Evolutionary conservation across 1,140 invertebrate species (phyloP), one percentile per base, ranked within the genome.

Genomic region (Philopotamus ludificatus): DNA sequence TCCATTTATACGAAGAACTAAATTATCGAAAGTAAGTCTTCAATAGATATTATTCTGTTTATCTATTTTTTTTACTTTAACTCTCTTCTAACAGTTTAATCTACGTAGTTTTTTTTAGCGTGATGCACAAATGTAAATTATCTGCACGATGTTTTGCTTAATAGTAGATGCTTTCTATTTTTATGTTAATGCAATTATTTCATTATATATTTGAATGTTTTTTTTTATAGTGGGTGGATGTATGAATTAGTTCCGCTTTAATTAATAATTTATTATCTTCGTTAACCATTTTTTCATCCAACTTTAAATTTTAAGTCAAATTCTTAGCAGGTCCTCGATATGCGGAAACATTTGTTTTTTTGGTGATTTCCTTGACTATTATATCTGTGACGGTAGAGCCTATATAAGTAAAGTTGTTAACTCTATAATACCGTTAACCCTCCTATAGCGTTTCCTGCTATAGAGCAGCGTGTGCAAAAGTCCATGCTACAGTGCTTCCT

Each of bases 11-110:
- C 21, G 63, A 65, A 51, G 67, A 69, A 55, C 9, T 69, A 16
- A 63, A 69, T 25, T 69, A 69, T 54, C 53, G 63, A 65, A 65
- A 22, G 67, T 69, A 54, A 61, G 62, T 57, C 9, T 22, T 44
- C 9, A 26, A 45, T 45, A 26, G 12, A 39, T 15, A 10, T 12
- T 47, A 9, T 61, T 49, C 44, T 4, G 18, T 45, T 10, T n/a
- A 8, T 61, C 22, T 9, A 20, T 60, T 41, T 60, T 45, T 18
- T 60, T 22, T 18, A 47, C 2, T 60, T 60, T 4, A 34, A 34
- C 12, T 7, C 28, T 12, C 12, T 34, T 34, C 12, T 12, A 7
- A 34, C 28, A n/a, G n/a, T 34, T 34, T 7, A 34, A 34, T 7
- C 28, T 7, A 7, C 4, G 28, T 34, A 12, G 12, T 7, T 34